Evolutionary conservation across 2,113 vertebrate genomes (phyloP), one percentile per base, ranked within the genome.

Genomic region (Hypocryptadius cinnamomeus): DNA sequence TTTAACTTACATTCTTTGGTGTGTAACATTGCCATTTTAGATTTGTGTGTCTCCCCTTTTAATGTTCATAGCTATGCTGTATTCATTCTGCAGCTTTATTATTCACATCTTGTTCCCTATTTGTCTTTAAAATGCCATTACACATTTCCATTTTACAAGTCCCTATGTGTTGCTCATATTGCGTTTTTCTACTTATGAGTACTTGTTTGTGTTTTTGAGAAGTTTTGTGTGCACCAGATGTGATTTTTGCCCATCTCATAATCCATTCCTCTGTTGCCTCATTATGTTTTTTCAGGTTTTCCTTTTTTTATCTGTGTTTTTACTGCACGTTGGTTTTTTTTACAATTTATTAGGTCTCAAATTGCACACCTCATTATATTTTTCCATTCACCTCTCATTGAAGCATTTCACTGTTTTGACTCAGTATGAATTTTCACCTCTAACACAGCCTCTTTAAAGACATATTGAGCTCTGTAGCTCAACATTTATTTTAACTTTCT

Each of bases 261-360:
- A 70, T 61, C 39, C 18, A 69, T 72, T 87, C 39, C 53, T 87
- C 27, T 42, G 18, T 27, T 10, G 30, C 17, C 19, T 60, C 0
- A 0, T 51, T 80, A 10, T 22, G 19, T 24, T 65, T 60, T 61
- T 79, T 31, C 53, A 51, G 19, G 7, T 60, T 90, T 84, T 56
- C 8, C 10, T 72, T 79, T 81, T 78, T 21, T 45, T 8, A 39
- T 18, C 5, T 47, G 12, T n/a, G 11, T 53, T 82, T 44, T 72
- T 83, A 68, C 5, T 60, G 13, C 11, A 64, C 1, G 0, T 31
- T 60, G 7, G 4, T 0, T 4, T 2, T 33, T 88, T 66, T 66
- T 28, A 47, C 19, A 51, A 19, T 40, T 69, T 40, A 35, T 70
- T 63, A n/a, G 28, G 39, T 65, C 37, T 91, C 50, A 56, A 51